These are phyloP conservation scores for Pygmarrhopalites habei DNA, from an alignment of 1,140 invertebrate species.

Conservation along the genomic window DNA sequence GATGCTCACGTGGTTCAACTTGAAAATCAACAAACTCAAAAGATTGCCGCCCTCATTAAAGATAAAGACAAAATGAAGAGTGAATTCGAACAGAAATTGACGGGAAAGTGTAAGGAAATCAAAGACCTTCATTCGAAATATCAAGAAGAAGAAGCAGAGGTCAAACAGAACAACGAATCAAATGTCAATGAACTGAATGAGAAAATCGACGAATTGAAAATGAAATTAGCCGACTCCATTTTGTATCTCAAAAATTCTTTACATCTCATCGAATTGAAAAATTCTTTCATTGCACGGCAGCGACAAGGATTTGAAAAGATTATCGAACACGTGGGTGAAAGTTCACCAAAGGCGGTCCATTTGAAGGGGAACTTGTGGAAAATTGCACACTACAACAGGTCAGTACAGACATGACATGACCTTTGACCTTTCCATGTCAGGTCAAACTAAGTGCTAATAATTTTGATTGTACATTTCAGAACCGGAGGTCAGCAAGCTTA, in stretches of 20 bases:
- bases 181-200: slow-evolving; percentile 10
- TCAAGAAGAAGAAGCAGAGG: background rate
- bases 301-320: slow-evolving; percentile 10
- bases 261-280: slow-evolving; percentile 6
- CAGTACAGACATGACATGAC: no score
- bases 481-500: slow-evolving; percentile 5
- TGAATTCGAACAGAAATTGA: background rate
- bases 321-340: slow-evolving; percentile 4
- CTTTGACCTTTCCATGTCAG: no score
- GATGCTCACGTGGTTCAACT: background rate
- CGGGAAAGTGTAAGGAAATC: background rate
- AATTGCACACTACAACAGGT: slow-evolving; percentile 6
- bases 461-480: no score
- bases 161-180: background rate
- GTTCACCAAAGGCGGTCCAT: background rate
- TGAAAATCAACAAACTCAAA: background rate
- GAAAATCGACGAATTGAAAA: background rate
- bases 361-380: slow-evolving; percentile 14
- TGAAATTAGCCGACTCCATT: background rate
- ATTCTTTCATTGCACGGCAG: slow-evolving; percentile 1
- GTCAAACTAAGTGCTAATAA: no score
- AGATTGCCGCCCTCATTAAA: background rate
- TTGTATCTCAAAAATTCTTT: slow-evolving; percentile 1
- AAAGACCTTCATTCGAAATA: background rate
- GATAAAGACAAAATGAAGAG: slow-evolving; percentile 1